Evolutionary conservation across 2,797 vertebrate genomes (phyloP).

Genomic region (Euphonia xanthogaster): DNA sequence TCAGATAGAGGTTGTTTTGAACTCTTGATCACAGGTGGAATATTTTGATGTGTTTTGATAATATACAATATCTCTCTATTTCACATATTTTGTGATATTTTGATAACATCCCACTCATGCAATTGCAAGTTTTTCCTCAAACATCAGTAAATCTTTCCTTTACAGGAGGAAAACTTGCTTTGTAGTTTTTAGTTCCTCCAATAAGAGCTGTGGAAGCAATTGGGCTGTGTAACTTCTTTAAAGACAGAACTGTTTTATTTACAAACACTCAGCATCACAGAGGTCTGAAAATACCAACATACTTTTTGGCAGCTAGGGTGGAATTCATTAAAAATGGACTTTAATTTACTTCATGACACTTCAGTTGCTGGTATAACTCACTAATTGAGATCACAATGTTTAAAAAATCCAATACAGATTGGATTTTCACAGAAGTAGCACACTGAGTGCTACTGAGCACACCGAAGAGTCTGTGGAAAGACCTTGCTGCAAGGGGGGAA

Average conservation of each 20-base stretch:
- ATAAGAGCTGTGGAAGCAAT: neutral
- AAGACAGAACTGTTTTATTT: neutral
- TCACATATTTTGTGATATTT: neutral
- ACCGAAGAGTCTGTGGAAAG: neutral
- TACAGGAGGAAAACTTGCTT: neutral
- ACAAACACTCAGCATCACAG: neutral
- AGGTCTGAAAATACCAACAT: neutral
- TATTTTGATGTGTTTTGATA: neutral
- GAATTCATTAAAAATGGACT: neutral
- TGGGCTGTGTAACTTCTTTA: neutral
- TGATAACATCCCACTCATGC: neutral
- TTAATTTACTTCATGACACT: neutral
- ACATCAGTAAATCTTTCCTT: neutral
- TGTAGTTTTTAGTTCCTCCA: neutral
- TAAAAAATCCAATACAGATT: neutral
- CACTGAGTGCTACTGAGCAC: neutral
- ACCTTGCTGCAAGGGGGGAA: neutral
- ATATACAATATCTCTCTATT: neutral
- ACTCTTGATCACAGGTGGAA: neutral
- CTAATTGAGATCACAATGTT: neutral
- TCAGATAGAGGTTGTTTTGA: neutral
- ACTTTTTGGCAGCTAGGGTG: neutral
- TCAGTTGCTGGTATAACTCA: neutral
- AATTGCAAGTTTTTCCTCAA: neutral
- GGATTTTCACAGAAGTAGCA: neutral